These are phyloP conservation scores for Halictus quadricinctus DNA, from an alignment of 2,888 invertebrate species.

Conservation along the genomic window DNA sequence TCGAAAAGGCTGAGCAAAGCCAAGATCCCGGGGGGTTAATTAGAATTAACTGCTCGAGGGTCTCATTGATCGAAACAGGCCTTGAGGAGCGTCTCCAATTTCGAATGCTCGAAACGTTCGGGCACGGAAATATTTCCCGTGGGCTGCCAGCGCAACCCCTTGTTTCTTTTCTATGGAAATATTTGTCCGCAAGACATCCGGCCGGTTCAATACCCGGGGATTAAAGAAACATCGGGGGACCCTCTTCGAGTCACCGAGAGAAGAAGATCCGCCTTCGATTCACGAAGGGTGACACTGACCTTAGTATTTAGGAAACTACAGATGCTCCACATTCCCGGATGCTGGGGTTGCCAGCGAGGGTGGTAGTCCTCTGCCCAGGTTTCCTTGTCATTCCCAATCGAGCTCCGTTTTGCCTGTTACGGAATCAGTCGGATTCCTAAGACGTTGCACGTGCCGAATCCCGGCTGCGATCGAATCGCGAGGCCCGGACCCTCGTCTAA, in stretches of 20 bases:
- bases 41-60: neutral
- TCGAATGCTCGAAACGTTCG: neutral
- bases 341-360: slow-evolving; percentile 49
- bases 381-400: slow-evolving; percentile 79
- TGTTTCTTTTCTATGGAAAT: slow-evolving; percentile 5
- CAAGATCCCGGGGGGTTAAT: neutral
- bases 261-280: slow-evolving; percentile 66
- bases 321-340: slow-evolving; percentile 78
- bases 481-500: slow-evolving; percentile 55
- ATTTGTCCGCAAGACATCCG: neutral
- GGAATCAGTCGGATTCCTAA: slow-evolving; percentile 80
- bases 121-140: neutral
- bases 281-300: slow-evolving; percentile 72
- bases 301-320: slow-evolving; percentile 77
- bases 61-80: neutral
- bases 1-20: neutral
- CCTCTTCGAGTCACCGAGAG: slow-evolving; percentile 26
- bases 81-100: neutral
- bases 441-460: slow-evolving; percentile 71
- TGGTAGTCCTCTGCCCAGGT: slow-evolving; percentile 43
- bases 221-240: slow-evolving; percentile 4
- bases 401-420: slow-evolving; percentile 78
- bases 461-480: slow-evolving; percentile 44
- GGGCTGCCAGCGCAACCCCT: neutral
- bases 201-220: neutral